Evolutionary conservation across 1,140 invertebrate species (phyloP), one percentile per base, ranked within the genome.

Genomic region (Lucilia sericata): DNA sequence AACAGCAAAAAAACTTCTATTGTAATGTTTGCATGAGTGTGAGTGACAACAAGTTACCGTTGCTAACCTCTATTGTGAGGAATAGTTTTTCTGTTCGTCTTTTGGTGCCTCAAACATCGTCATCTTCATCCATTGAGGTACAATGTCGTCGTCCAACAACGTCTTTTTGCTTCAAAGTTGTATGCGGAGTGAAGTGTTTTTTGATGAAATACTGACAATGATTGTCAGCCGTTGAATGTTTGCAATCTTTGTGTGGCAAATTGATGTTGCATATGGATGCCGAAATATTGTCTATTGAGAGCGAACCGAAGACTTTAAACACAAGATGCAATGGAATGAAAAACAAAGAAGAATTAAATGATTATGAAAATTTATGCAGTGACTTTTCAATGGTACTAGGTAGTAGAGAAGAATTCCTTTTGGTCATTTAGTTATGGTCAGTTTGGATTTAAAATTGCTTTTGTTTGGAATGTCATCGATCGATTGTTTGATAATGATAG

Each of bases 201-300:
- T 70, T 70, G 65, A 70, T 70, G 65, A 70, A 70, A 70, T 70
- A 70, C 65, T 70, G 65, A 70, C 65, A 70, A 70, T 70, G 65
- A 70, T 21, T 70, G 65, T 70, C 65, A 70, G 65, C 65, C 65
- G 65, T 70, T 70, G n/a, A 70, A 70, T 70, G 65, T 70, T 70
- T 21, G 65, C 10, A 70, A 70, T 21, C 65, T 60, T n/a, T 70
- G 65, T 70, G 65, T 70, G 65, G 65, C 65, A 70, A 70, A 70
- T 70, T 70, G 65, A 19, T 25, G n/a, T 70, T 70, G n/a, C 65
- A 21, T 70, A 70, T 70, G n/a, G 65, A 70, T 70, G 65, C n/a
- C n/a, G 10, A 21, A 70, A 9, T 21, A 9, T 19, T 21, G 65
- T 25, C 21, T 21, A 25, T 25, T 70, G 65, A 19, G 65, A 60